Base-by-base conservation (phyloP, 2,888 invertebrate species). In the Mayetiola destructor region DNA sequence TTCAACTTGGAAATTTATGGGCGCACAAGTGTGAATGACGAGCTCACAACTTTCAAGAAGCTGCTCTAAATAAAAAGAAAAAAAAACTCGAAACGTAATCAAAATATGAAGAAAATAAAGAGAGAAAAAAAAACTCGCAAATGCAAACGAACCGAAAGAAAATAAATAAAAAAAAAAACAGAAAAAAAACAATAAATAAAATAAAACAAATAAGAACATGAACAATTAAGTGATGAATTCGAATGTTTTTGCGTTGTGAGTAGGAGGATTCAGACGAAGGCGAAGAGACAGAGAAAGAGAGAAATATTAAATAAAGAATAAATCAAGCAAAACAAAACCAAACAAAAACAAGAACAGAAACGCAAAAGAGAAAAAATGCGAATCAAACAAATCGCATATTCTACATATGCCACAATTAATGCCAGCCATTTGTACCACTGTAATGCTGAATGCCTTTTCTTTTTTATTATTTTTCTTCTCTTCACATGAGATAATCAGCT, bases 361-460 rank as follows among this genome's bases (percentile, higher is more conserved):
- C 14, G 37, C 10, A 16, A 37, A 37, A 14, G n/a, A 14, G n/a
- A 37, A 14, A 37, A 16, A 37, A 37, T n/a, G n/a, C n/a, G 16
- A 48, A 27, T n/a, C 21, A 27, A 5, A 48, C 5, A 48, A n/a
- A n/a, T n/a, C n/a, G n/a, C n/a, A n/a, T n/a, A n/a, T n/a, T n/a
- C n/a, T n/a, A n/a, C n/a, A n/a, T n/a, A n/a, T n/a, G n/a, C n/a
- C 48, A 48, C 48, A 48, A 48, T 48, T 48, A 48, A 48, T 48
- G 48, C 48, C 48, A 48, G 16, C 48, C 48, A 48, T 48, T 48
- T 48, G 48, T n/a, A n/a, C n/a, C n/a, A n/a, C n/a, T n/a, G n/a
- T n/a, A n/a, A n/a, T n/a, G n/a, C n/a, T n/a, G n/a, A n/a, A n/a
- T n/a, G n/a, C n/a, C n/a, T n/a, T n/a, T n/a, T n/a, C n/a, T n/a